These are phyloP conservation scores for Cylindroiulus punctatus DNA, from an alignment of 2,888 invertebrate genomes.

Conservation along the genomic window DNA sequence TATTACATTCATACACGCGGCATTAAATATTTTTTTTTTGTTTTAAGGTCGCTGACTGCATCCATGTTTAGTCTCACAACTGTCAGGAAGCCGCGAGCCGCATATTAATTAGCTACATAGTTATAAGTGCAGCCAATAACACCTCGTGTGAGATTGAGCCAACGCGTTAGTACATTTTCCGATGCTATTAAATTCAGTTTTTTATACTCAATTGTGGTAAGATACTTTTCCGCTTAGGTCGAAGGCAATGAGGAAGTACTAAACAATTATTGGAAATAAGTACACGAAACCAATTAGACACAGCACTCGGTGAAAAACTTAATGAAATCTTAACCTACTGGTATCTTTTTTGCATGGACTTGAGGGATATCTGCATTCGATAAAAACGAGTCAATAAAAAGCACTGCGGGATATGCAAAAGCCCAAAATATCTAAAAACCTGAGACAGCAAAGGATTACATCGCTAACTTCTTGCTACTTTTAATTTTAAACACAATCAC, in stretches of 20 bases:
- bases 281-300: conserved; percentile 1
- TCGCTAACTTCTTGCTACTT: too few species aligned
- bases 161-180: not conserved
- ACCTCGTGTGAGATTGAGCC: not conserved
- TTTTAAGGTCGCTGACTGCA: conserved; percentile 21
- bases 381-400: conserved; percentile 1
- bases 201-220: not conserved
- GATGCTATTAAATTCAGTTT: not conserved
- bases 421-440: not conserved
- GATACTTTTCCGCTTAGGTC: not conserved
- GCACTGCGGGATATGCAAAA: not conserved
- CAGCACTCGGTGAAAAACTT: not conserved
- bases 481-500: too few species aligned
- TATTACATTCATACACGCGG: not conserved
- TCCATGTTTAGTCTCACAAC: conserved; percentile 35
- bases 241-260: not conserved
- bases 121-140: conserved; percentile 23
- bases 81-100: not conserved
- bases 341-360: not conserved
- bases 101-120: conserved; percentile 32
- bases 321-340: not conserved
- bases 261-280: conserved; percentile 37
- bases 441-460: not conserved
- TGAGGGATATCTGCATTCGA: not conserved
- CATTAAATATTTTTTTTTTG: not conserved